Evolutionary conservation across 2,113 vertebrate genomes (phyloP).

Genomic region (Equus quagga): DNA sequence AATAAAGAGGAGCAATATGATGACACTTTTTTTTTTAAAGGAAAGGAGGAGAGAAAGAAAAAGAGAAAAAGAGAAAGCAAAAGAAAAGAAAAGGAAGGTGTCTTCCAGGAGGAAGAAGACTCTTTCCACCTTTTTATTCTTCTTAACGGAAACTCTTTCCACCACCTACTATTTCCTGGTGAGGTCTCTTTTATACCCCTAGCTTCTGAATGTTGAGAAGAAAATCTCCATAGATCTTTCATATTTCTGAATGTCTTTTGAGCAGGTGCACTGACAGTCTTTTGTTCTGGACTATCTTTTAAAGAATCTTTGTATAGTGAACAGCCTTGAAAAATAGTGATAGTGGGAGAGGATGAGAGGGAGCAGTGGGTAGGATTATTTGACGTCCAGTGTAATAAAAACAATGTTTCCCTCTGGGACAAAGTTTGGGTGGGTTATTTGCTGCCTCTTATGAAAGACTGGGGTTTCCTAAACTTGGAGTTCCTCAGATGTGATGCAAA

Average conservation of each 20-base stretch:
- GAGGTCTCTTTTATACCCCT: not conserved
- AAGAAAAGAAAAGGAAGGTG: not conserved
- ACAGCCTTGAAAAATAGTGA: not conserved
- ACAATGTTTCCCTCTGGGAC: not conserved
- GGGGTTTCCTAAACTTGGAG: not conserved
- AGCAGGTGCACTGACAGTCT: not conserved
- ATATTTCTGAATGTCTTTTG: not conserved
- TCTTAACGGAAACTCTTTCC: not conserved
- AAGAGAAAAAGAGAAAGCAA: not conserved
- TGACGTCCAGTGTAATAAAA: not conserved
- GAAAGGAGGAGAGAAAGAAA: not conserved
- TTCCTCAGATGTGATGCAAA: not conserved
- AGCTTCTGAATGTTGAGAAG: not conserved
- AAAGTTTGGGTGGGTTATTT: not conserved
- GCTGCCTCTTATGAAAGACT: not conserved
- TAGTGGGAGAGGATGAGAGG: not conserved
- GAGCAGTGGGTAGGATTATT: not conserved
- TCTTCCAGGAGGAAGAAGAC: not conserved
- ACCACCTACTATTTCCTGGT: not conserved
- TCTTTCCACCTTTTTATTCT: not conserved
- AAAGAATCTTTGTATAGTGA: not conserved
- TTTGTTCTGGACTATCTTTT: not conserved
- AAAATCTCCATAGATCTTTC: not conserved
- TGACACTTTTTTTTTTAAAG: not conserved
- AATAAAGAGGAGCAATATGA: not conserved